phyloP scores from a whole-genome alignment of 2,888 invertebrate species.

The Acanthococcus lagerstroemiae region DNA sequence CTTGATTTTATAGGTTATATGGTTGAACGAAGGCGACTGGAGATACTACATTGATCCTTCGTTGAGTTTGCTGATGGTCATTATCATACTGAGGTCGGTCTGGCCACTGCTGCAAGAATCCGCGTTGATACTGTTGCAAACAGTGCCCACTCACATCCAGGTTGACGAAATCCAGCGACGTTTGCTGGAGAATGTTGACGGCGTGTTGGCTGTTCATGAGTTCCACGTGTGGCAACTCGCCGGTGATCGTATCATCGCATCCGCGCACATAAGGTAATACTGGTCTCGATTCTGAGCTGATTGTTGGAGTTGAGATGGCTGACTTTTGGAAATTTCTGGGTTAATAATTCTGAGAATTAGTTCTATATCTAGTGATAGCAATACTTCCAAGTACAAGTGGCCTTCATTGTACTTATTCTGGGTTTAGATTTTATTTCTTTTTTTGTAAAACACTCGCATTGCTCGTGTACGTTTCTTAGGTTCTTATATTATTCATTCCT shows the following conservation, averaged over 20 bases:
- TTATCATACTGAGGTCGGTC: slow-evolving; percentile 75
- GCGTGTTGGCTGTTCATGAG: slow-evolving; percentile 91
- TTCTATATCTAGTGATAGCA: no score
- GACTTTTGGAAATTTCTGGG: no score
- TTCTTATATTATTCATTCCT: slow-evolving; percentile 4
- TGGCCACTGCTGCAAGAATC: slow-evolving; percentile 90
- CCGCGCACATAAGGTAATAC: slow-evolving; percentile 79
- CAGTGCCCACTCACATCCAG: slow-evolving; percentile 90
- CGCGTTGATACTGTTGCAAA: slow-evolving; percentile 87
- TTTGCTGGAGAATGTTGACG: slow-evolving; percentile 79
- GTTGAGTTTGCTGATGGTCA: slow-evolving; percentile 77
- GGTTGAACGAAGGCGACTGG: slow-evolving; percentile 47
- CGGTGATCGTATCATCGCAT: slow-evolving; percentile 92
- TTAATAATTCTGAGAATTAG: no score
- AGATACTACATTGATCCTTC: slow-evolving; percentile 86
- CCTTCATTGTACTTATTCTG: no score
- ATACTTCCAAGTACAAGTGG: no score
- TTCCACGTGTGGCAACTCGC: slow-evolving; percentile 98
- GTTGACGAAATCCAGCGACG: slow-evolving; percentile 84
- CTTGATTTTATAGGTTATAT: slow-evolving; percentile 43
- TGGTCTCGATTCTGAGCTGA: not conserved
- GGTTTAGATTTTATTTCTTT: no score
- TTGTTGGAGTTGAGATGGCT: not conserved
- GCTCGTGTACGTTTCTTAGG: no score
- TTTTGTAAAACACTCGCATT: no score